Evolutionary conservation across 2,888 invertebrate species (phyloP), one percentile per base, ranked within the genome.

Genomic region (Heterodera filipjevi): DNA sequence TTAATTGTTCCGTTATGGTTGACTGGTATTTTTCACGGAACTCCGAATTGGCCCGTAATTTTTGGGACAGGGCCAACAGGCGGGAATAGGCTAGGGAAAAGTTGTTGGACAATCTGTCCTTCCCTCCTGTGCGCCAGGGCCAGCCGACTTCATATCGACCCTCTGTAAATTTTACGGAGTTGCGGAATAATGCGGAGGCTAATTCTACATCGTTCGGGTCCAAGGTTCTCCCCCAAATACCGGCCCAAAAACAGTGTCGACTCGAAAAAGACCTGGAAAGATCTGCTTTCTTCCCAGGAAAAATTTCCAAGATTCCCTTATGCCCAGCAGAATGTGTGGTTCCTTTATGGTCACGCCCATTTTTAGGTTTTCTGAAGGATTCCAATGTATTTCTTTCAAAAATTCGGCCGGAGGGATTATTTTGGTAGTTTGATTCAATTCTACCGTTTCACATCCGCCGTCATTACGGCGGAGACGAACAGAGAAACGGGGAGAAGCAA

Each of bases 1-100:
- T 59, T 0, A 84, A 32, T 73, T 84, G 84, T n/a, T 85, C 84
- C 33, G 75, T 22, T 22, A 84, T 79, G 32, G 81, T 79, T 2
- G 77, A 68, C 22, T 81, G 68, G 49, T 84, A 82, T 59, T 76
- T 16, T 27, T 80, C 53, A 59, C 80, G 71, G 5, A 82, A 33
- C 44, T 78, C 66, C 16, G 79, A 70, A 12, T 78, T 32, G 30
- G 44, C 6, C 27, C 66, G 49, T 12, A 79, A 46, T 27, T 46
- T 49, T 19, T 30, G 53, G 39, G 59, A 49, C 16, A 64, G 22
- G 14, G 64, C 44, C 6, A 30, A 32, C 12, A 78, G 66, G 16
- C 78, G 79, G 6, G 32, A 44, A 27, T 66, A 66, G n/a, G 79
- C 78, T 35, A 78, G 44, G 53, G 35, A 79, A 78, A 79, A 78